A percentile compares a stretch with the other conserved stretches of the same genome.
phyloP scores from a whole-genome alignment of 2,797 vertebrate species.

The Eptatretus atami region DNA sequence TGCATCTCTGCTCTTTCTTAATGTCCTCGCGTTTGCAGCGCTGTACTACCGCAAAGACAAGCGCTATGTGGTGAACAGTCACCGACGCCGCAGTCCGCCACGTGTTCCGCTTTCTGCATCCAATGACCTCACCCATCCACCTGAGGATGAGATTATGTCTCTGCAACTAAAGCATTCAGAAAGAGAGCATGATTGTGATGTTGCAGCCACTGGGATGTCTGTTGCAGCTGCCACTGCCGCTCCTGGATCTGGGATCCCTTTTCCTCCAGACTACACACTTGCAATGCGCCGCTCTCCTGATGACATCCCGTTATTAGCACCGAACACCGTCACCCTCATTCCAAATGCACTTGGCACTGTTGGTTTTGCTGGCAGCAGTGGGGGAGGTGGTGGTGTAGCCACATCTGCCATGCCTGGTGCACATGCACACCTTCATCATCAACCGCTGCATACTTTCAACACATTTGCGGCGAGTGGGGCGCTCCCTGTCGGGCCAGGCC shows the following conservation, averaged over 20 bases:
- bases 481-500: too few relatives aligned
- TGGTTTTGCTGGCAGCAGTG: conserved; percentile 28
- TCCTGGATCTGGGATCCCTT: conserved; percentile 18
- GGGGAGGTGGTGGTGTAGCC: too few relatives aligned
- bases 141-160: conserved; percentile 61
- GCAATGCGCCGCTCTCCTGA: conserved; percentile 49
- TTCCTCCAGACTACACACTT: conserved; percentile 62
- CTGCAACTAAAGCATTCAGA: conserved; percentile 55
- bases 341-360: conserved; percentile 30
- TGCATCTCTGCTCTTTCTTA: conserved; percentile 61
- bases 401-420: too few relatives aligned
- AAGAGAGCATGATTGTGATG: conserved; percentile 36
- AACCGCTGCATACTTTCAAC: too few relatives aligned
- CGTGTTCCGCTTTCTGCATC: conserved; percentile 21
- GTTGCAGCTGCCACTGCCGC: neutral
- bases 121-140: conserved; percentile 43
- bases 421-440: too few relatives aligned
- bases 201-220: neutral
- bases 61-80: conserved; percentile 39
- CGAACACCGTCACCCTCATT: conserved; percentile 64
- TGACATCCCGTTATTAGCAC: conserved; percentile 50
- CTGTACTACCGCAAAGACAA: conserved; percentile 75
- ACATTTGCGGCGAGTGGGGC: too few relatives aligned
- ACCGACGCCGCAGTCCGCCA: conserved; percentile 28
- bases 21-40: conserved; percentile 60